Conservation (phyloP, 1,140 invertebrate genomes). For the Temnothorax curvispinosus region DNA sequence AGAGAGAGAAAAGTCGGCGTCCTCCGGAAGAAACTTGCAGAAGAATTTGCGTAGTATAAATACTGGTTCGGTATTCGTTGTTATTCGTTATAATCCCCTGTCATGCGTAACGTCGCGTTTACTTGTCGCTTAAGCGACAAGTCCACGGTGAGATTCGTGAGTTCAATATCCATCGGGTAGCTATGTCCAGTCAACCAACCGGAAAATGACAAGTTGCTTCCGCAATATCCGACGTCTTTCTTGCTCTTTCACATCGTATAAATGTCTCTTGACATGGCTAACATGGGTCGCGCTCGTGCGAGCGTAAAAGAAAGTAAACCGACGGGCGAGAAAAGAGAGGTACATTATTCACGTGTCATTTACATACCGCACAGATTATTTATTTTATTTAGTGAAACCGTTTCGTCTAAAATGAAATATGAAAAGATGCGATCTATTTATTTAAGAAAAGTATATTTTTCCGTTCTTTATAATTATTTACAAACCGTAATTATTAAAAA, state of each 20-base stretch:
- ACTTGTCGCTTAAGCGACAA: slow-evolving; percentile 28
- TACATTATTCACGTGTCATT: not conserved
- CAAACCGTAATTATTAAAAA: not conserved
- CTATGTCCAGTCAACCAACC: slow-evolving; percentile 31
- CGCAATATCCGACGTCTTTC: slow-evolving; percentile 50
- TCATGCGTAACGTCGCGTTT: slow-evolving; percentile 32
- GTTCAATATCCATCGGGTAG: slow-evolving; percentile 21
- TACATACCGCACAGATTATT: not conserved
- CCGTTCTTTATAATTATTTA: not conserved
- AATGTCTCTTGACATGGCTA: slow-evolving; percentile 8
- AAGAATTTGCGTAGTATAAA: not conserved
- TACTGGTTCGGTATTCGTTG: not conserved
- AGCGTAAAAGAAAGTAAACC: slow-evolving; percentile 41
- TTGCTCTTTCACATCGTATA: not conserved
- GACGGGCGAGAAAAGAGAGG: not conserved
- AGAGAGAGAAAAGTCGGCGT: not conserved
- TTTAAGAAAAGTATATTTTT: not conserved
- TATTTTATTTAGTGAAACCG: not conserved
- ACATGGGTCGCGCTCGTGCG: slow-evolving; percentile 12
- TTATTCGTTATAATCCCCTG: not conserved
- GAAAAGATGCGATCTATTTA: not conserved
- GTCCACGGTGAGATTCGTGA: slow-evolving; percentile 35
- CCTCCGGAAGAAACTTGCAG: not conserved
- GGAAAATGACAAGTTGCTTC: slow-evolving; percentile 54
- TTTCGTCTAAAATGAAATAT: not conserved